A percentile compares a stretch with the other conserved stretches of the same genome.
These are phyloP conservation scores for Donacobius atricapilla DNA, from an alignment of 2,113 vertebrate species.

Conservation along the genomic window DNA sequence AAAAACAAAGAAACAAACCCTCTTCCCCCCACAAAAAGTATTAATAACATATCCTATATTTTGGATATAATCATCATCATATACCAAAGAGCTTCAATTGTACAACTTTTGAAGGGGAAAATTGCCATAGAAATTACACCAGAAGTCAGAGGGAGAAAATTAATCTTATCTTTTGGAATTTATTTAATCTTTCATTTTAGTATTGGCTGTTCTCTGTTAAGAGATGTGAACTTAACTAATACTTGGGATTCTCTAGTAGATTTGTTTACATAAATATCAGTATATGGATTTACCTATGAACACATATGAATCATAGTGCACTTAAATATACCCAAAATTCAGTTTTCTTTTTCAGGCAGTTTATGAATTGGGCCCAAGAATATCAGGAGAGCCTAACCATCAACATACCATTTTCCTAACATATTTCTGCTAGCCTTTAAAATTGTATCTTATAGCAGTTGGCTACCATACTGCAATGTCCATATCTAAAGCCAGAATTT, in stretches of 20 bases:
- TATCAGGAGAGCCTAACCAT: not conserved
- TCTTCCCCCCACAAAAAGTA: too few species aligned
- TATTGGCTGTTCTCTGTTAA: not conserved
- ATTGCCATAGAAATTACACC: not conserved
- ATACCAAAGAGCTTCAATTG: not conserved
- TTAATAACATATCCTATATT: not conserved
- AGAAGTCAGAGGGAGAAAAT: not conserved
- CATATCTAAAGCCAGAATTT: not conserved
- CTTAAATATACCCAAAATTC: not conserved
- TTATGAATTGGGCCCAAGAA: not conserved
- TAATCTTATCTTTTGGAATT: not conserved
- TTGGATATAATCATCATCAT: not conserved
- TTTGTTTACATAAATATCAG: not conserved
- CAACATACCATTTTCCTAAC: not conserved
- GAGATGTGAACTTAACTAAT: not conserved
- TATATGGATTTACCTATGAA: not conserved
- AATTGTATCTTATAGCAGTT: not conserved
- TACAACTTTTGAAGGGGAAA: not conserved
- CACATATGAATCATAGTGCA: not conserved
- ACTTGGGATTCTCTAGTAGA: not conserved
- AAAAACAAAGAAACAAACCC: rapidly evolving
- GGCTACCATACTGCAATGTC: not conserved
- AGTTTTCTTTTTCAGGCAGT: not conserved
- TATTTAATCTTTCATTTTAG: too few species aligned
- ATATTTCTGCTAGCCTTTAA: not conserved